phyloP scores from a whole-genome alignment of 1,140 invertebrate genomes.

The Drosophila ironensis region DNA sequence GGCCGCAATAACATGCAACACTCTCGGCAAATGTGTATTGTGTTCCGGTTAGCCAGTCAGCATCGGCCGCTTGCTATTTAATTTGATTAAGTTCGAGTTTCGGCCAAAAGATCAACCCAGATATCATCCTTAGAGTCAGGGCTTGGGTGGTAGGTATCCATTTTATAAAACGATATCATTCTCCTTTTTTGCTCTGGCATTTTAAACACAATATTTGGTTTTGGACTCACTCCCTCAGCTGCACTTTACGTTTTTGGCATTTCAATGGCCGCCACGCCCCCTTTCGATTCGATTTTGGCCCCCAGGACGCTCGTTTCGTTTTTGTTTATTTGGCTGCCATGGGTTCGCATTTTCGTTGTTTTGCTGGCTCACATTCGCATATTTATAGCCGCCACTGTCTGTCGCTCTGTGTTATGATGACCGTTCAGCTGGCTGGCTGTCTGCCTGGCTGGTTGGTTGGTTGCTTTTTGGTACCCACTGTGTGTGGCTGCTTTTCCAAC shows the following conservation, averaged over 20 bases:
- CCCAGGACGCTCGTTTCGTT: constrained; percentile 27
- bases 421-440: not conserved
- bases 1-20: constrained; percentile 34
- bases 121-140: too few relatives aligned
- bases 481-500: constrained; percentile 12
- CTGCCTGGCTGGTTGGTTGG: constrained; percentile 22
- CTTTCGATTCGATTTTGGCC: constrained; percentile 61
- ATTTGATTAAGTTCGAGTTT: too few relatives aligned
- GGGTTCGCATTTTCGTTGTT: constrained; percentile 1
- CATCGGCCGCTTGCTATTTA: constrained; percentile 21
- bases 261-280: constrained; percentile 61
- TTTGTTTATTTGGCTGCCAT: constrained; percentile 39
- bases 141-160: too few relatives aligned
- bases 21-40: constrained; percentile 13
- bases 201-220: constrained; percentile 65
- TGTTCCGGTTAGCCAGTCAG: constrained; percentile 1
- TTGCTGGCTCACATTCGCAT: constrained; percentile 34
- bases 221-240: constrained; percentile 8
- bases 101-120: too few relatives aligned
- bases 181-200: not conserved
- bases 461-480: constrained; percentile 44
- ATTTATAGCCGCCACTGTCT: constrained; percentile 53
- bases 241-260: constrained; percentile 69
- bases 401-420: too few relatives aligned
- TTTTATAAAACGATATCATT: not conserved